phyloP scores from a whole-genome alignment of 2,797 vertebrate species.

The Parauchenoglanis ngamensis region DNA sequence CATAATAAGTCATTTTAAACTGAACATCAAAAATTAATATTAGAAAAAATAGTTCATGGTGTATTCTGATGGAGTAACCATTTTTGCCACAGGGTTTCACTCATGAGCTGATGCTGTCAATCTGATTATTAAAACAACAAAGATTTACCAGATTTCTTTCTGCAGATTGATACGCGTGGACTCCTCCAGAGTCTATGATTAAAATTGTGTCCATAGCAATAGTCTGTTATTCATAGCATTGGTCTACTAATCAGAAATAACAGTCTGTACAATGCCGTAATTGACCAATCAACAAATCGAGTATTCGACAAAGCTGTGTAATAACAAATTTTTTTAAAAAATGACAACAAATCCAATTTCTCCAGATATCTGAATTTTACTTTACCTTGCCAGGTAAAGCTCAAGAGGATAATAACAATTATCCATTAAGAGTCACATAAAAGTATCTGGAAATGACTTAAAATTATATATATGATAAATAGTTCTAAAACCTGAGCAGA shows the following conservation, averaged over 20 bases:
- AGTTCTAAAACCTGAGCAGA: background rate
- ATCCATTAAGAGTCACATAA: background rate
- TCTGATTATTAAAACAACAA: too few relatives aligned
- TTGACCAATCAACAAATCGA: background rate
- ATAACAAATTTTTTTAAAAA: background rate
- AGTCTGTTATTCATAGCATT: background rate
- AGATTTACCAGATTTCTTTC: background rate
- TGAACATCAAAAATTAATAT: too few relatives aligned
- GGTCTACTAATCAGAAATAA: background rate
- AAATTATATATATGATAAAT: background rate
- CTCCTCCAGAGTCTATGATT: conserved; percentile 5
- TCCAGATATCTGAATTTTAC: background rate
- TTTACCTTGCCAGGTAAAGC: background rate
- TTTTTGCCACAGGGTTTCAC: too few relatives aligned
- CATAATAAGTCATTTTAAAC: too few relatives aligned
- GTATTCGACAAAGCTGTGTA: background rate
- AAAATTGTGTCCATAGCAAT: background rate
- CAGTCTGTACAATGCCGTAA: background rate
- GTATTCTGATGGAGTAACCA: too few relatives aligned
- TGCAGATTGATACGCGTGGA: background rate
- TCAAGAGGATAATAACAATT: background rate
- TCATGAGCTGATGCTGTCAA: too few relatives aligned
- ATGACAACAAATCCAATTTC: background rate
- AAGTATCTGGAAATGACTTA: background rate
- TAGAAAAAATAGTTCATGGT: too few relatives aligned